Evolutionary conservation across 2,113 vertebrate genomes (phyloP).

Genomic region (Spea multiplicata): DNA sequence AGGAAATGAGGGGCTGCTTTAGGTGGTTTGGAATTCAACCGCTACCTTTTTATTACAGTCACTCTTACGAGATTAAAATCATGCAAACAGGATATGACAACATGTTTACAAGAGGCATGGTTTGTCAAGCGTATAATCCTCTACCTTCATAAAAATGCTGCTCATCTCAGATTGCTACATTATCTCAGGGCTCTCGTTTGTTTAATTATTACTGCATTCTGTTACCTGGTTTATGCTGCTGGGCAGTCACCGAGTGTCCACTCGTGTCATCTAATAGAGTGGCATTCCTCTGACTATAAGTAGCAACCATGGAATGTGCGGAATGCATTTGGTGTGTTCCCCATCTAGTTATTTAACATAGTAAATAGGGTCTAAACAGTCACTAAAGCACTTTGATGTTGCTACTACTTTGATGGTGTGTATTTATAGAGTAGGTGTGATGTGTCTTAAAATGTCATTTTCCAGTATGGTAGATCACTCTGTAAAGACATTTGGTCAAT

Average conservation of each 20-base stretch:
- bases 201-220: neutral
- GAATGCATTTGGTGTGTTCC: conserved; percentile 18
- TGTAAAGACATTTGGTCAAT: conserved; percentile 11
- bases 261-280: neutral
- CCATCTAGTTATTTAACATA: neutral
- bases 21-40: too few species aligned
- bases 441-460: neutral
- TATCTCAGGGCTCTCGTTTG: neutral
- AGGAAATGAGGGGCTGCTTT: too few species aligned
- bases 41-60: neutral
- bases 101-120: neutral
- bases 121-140: neutral
- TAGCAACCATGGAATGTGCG: conserved; percentile 1
- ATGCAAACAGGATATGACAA: neutral
- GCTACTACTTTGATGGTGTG: neutral
- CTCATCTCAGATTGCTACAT: neutral
- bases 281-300: neutral
- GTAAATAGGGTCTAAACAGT: neutral
- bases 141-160: neutral
- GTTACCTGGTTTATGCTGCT: neutral
- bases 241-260: neutral
- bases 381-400: conserved; percentile 6
- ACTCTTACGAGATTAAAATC: neutral
- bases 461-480: neutral
- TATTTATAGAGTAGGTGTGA: neutral